Evolutionary conservation across 2,113 vertebrate species (phyloP), one percentile per base, ranked within the genome.

Genomic region (Nyctereutes procyonoides): DNA sequence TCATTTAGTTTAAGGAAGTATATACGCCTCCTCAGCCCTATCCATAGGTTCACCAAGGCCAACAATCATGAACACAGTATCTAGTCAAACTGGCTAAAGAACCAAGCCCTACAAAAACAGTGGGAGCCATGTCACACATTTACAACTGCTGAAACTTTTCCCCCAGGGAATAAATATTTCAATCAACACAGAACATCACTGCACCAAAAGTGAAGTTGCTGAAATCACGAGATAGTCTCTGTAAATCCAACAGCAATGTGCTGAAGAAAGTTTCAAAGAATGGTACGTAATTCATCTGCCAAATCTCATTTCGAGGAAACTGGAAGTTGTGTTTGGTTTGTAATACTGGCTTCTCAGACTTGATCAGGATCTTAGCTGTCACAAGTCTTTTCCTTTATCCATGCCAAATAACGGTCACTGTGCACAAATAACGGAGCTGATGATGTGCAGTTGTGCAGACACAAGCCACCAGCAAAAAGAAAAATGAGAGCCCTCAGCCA

Each of bases 301-400:
- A 32, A 14, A 48, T 53, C 53, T 81, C 74, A 43, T 55, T 17
- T 32, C 0, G 0, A 67, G 76, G 84, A 88, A 76, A 73, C 35
- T 17, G 88, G 62, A 88, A 8, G 26, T 8, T 60, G n/a, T 0
- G 19, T 30, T 63, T 28, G 13, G 51, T 48, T 35, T 24, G 8
- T 6, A 1, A 11, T 9, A 43, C n/a, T 62, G 35, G 26, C n/a
- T 77, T 35, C 43, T 28, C 48, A 28, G 51, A 60, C 15, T 30
- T 5, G 30, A 20, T 65, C 48, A 65, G 63, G 93, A 90, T 89
- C 81, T 80, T 85, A 8, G 93, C 24, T 74, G 38, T 91, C 58
- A 38, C 20, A 67, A 90, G 97, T 63, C 96, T 90, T 95, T 93
- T 93, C 94, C 92, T 86, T 77, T 74, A 51, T 97, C 92, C 65